Percentiles rank a stretch among this genome's conserved stretches.
These are phyloP conservation scores for Marcusenius ussheri DNA, from an alignment of 2,113 vertebrate species.

Conservation along the genomic window DNA sequence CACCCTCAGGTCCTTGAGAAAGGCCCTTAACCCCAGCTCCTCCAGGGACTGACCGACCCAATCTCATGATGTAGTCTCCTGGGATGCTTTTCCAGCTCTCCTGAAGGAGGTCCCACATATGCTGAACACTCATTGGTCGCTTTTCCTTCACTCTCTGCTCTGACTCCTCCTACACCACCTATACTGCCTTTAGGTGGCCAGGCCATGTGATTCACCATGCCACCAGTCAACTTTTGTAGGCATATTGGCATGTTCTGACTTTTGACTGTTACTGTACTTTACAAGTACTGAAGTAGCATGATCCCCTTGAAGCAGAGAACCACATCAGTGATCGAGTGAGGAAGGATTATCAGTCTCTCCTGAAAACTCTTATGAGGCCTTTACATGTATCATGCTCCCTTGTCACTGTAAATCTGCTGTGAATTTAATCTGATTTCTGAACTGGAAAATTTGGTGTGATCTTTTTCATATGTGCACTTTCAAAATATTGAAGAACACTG, in stretches of 20 bases:
- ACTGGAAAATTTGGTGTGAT: not conserved
- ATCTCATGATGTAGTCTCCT: not conserved
- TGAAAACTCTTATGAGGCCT: not conserved
- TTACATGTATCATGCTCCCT: not conserved
- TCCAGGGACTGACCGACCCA: not conserved
- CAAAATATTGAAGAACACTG: not conserved
- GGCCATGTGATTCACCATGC: not conserved
- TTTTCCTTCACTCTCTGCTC: not conserved
- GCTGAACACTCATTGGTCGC: too few species aligned
- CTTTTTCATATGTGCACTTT: not conserved
- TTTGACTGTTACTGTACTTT: not conserved
- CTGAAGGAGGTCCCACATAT: too few species aligned
- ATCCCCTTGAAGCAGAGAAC: not conserved
- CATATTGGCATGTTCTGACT: not conserved
- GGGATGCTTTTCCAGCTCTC: not conserved
- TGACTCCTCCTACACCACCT: not conserved
- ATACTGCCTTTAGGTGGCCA: not conserved
- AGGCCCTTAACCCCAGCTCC: not conserved
- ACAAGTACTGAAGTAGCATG: not conserved
- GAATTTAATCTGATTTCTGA: not conserved
- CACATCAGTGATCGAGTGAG: not conserved
- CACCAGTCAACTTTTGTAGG: not conserved
- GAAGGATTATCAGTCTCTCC: not conserved
- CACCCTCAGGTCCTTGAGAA: not conserved
- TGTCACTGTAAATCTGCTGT: not conserved